Conservation (phyloP, 37 sponge, comb jelly and placozoan species). For the Axinella damicornis region DNA sequence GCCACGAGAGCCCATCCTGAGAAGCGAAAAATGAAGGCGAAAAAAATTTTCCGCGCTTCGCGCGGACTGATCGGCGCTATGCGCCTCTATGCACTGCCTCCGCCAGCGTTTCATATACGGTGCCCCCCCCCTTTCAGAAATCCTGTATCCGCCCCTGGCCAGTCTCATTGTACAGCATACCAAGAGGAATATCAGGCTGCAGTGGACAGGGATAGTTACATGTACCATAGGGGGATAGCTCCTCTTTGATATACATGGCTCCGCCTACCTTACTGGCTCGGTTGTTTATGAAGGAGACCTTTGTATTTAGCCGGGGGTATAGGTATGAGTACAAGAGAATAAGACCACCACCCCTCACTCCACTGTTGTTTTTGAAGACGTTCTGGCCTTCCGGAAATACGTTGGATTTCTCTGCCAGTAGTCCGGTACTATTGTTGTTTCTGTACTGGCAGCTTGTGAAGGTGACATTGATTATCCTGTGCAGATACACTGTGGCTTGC, state of each 20-base stretch:
- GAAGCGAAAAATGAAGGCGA: too few relatives aligned
- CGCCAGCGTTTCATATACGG: too few relatives aligned
- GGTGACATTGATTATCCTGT: not conserved
- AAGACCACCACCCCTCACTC: not conserved
- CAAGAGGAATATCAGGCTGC: too few relatives aligned
- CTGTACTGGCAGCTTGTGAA: not conserved
- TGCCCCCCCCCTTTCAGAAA: too few relatives aligned
- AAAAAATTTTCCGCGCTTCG: too few relatives aligned
- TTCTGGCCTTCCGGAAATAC: not conserved
- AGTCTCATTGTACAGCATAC: too few relatives aligned
- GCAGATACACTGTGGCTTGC: not conserved
- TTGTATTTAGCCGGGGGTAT: not conserved
- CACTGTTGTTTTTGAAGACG: not conserved
- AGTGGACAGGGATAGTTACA: too few relatives aligned
- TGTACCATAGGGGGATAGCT: not conserved
- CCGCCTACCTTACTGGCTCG: not conserved
- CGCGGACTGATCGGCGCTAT: too few relatives aligned
- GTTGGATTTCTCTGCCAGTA: not conserved
- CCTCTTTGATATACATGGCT: not conserved
- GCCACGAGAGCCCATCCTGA: too few relatives aligned
- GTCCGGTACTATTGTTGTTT: not conserved
- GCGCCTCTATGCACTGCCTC: too few relatives aligned
- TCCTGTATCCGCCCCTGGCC: too few relatives aligned
- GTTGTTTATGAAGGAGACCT: not conserved
- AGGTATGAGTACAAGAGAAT: not conserved